Evolutionary conservation across 2,113 vertebrate genomes (phyloP).

Genomic region (Ascaphus truei): DNA sequence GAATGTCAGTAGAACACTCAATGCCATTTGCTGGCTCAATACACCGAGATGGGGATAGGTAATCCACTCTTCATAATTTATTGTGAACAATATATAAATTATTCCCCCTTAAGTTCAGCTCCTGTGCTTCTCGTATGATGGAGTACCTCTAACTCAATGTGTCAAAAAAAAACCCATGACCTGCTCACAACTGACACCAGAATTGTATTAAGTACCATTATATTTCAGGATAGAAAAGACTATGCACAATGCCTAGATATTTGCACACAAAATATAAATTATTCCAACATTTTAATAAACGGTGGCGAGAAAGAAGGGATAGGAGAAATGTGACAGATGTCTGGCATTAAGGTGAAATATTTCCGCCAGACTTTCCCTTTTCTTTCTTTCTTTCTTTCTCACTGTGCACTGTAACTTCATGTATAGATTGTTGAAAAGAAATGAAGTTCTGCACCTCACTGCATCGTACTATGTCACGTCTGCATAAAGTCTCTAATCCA

Average conservation of each 20-base stretch:
- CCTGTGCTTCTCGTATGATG: not conserved
- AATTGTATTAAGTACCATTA: not conserved
- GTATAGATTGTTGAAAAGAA: too few species aligned
- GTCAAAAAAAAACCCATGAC: not conserved
- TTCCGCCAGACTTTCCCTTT: not conserved
- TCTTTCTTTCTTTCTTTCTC: too few species aligned
- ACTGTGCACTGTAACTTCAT: not conserved
- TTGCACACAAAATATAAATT: not conserved
- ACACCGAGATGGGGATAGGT: not conserved
- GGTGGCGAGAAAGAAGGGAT: not conserved
- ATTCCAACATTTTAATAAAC: not conserved
- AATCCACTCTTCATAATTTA: conserved; percentile 4
- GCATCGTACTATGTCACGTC: not conserved
- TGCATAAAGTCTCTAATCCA: not conserved
- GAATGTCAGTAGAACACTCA: not conserved
- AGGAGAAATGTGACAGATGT: not conserved
- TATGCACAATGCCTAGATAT: not conserved
- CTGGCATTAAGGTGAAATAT: not conserved
- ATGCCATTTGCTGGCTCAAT: not conserved
- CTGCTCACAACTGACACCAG: not conserved
- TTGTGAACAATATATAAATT: not conserved
- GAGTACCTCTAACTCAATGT: not conserved
- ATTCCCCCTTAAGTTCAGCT: not conserved
- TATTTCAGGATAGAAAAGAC: not conserved
- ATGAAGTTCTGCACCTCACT: not conserved